These are phyloP conservation scores for Dromaius novaehollandiae DNA, from an alignment of 2,113 vertebrate species.

Conservation along the genomic window DNA sequence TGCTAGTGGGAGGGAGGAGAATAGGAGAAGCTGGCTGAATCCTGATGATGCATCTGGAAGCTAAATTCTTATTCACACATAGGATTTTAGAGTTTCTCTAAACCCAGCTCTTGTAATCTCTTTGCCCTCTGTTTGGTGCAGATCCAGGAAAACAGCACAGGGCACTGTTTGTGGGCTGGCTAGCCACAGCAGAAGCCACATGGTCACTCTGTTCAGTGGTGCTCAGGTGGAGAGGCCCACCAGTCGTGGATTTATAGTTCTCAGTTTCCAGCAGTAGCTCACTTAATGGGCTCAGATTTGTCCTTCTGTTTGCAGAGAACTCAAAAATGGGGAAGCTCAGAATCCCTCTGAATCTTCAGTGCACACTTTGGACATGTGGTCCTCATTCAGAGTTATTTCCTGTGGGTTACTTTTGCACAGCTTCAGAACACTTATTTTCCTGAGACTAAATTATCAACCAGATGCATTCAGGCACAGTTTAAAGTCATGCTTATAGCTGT, in stretches of 20 bases:
- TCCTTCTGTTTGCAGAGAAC: too few relatives aligned
- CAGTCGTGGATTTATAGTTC: too few relatives aligned
- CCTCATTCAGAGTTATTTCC: neutral
- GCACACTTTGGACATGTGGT: fast-evolving
- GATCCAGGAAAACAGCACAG: neutral
- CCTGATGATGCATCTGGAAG: neutral
- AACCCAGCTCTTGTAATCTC: too few relatives aligned
- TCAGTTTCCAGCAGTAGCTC: too few relatives aligned
- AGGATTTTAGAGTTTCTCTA: neutral
- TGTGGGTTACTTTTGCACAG: neutral
- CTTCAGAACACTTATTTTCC: neutral
- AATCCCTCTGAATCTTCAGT: fast-evolving
- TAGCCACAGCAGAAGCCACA: too few relatives aligned
- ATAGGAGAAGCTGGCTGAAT: neutral
- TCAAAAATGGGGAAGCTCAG: too few relatives aligned
- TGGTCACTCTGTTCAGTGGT: too few relatives aligned
- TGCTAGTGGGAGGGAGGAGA: neutral
- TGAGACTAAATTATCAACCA: too few relatives aligned
- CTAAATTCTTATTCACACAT: neutral
- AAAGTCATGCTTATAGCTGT: neutral
- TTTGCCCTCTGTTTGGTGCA: neutral
- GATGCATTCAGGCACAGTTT: neutral
- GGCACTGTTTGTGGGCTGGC: neutral
- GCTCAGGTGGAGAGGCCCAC: too few relatives aligned
- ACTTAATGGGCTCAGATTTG: too few relatives aligned